These are phyloP conservation scores for Junco hyemalis DNA, from an alignment of 2,113 vertebrate genomes.

Conservation along the genomic window DNA sequence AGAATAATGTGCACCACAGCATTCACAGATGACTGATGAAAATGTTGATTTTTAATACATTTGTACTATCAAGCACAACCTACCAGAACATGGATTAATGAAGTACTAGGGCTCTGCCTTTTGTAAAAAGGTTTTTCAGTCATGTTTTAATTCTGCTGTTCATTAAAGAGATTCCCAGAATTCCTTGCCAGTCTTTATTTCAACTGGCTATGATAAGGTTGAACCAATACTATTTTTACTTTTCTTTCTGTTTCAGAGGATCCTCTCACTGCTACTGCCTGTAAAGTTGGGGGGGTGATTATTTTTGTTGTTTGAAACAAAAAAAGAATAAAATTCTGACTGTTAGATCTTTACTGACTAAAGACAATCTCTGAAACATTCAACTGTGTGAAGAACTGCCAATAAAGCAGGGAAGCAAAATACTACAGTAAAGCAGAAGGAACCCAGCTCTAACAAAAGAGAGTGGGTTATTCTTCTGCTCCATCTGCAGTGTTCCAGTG, in stretches of 20 bases:
- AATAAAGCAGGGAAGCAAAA: conserved; percentile 15
- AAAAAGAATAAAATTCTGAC: neutral
- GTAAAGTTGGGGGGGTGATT: neutral
- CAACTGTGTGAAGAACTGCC: neutral
- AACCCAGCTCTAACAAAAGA: conserved; percentile 47
- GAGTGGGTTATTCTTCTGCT: conserved; percentile 50
- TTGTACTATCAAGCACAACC: neutral
- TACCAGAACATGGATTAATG: neutral
- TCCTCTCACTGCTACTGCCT: neutral
- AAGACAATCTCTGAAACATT: neutral
- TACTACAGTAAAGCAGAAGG: conserved; percentile 26
- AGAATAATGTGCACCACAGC: neutral
- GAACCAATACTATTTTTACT: neutral
- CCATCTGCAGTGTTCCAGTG: conserved; percentile 59
- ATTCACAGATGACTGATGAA: neutral
- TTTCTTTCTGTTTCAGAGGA: neutral
- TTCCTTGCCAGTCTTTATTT: neutral
- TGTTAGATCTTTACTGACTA: neutral
- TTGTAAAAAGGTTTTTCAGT: neutral
- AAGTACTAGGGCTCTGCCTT: neutral
- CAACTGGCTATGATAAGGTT: neutral
- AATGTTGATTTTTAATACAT: neutral
- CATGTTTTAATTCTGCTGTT: conserved; percentile 6
- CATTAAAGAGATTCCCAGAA: conserved; percentile 12
- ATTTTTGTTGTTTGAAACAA: neutral